phyloP scores from a whole-genome alignment of 2,113 vertebrate genomes.

The Arenaria interpres region DNA sequence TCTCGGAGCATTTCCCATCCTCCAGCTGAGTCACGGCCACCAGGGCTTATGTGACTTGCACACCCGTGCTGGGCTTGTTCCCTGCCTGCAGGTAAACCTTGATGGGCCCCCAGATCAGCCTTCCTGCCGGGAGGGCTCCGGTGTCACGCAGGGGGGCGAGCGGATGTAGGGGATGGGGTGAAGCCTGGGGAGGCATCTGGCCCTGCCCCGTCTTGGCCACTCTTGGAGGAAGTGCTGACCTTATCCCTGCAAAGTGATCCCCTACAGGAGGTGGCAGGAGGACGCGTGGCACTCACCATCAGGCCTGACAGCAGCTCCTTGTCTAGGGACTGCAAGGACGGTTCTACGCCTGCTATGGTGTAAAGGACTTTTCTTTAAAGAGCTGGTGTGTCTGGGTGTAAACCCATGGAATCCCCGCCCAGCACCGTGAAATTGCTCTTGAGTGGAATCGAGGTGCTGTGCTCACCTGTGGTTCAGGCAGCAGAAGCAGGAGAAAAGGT shows the following conservation, averaged over 20 bases:
- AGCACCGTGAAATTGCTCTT: accelerated
- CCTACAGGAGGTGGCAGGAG: not conserved
- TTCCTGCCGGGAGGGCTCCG: not conserved
- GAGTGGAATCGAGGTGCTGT: not conserved
- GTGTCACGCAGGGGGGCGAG: not conserved
- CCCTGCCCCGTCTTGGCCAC: not conserved
- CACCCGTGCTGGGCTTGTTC: not conserved
- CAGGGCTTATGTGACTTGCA: not conserved
- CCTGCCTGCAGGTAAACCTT: not conserved
- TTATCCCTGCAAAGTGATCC: not conserved
- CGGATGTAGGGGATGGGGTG: not conserved
- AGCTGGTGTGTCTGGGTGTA: not conserved
- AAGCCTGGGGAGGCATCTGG: not conserved
- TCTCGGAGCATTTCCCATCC: not conserved
- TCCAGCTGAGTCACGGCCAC: not conserved
- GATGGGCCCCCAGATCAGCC: not conserved
- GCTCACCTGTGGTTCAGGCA: not conserved
- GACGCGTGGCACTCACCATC: accelerated
- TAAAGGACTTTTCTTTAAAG: not conserved
- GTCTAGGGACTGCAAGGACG: not conserved
- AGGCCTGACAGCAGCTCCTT: not conserved
- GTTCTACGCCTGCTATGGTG: not conserved
- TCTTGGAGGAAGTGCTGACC: not conserved
- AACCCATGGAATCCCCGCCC: not conserved
- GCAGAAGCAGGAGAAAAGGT: not conserved